Evolutionary conservation across 2,113 vertebrate species (phyloP).

Genomic region (Alces alces): DNA sequence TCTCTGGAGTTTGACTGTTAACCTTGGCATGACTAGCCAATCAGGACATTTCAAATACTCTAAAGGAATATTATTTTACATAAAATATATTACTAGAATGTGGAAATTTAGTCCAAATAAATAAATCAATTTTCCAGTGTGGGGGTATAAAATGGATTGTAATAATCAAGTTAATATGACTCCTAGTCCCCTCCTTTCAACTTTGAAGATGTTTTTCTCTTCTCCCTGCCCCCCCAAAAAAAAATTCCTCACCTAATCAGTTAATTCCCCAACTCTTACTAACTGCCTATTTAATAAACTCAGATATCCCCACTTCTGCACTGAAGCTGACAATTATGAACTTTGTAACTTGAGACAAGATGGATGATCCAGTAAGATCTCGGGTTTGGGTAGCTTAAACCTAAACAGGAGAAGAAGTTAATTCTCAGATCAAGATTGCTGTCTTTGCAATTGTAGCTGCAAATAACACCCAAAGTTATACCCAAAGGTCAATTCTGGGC

Average conservation of each 20-base stretch:
- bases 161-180: neutral
- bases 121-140: neutral
- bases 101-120: neutral
- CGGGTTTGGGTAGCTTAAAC: neutral
- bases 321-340: neutral
- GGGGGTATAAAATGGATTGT: neutral
- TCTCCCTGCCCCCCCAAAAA: fast-evolving
- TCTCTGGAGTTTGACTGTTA: neutral
- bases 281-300: neutral
- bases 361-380: neutral
- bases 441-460: neutral
- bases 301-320: neutral
- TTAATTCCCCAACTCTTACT: neutral
- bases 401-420: neutral
- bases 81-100: neutral
- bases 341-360: neutral
- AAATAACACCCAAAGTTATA: neutral
- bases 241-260: neutral
- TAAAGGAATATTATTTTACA: neutral
- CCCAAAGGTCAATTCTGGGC: no score
- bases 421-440: neutral
- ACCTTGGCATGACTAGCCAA: neutral
- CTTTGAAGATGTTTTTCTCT: neutral
- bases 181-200: neutral
- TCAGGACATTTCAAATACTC: neutral